A percentile compares a stretch with the other conserved stretches of the same genome.
phyloP scores from a whole-genome alignment of 2,888 invertebrate genomes.

The Rutpela maculata region DNA sequence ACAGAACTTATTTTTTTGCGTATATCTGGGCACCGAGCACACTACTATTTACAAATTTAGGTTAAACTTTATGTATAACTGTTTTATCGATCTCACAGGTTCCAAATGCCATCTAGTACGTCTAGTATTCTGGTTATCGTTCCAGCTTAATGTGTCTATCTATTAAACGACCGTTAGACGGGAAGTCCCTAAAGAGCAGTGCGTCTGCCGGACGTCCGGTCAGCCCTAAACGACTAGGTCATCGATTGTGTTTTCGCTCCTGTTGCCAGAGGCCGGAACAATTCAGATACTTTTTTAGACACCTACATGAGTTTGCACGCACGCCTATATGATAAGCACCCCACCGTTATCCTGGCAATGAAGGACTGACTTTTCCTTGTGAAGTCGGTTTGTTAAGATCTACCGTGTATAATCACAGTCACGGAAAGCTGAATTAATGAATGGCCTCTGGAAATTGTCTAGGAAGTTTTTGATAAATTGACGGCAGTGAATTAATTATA shows the following conservation, averaged over 20 bases:
- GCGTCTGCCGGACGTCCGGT: constrained; percentile 63
- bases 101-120: constrained; percentile 4
- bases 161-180: constrained; percentile 59
- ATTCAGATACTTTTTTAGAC: constrained; percentile 43
- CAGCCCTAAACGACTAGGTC: constrained; percentile 62
- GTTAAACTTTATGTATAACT: neutral
- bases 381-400: constrained; percentile 19
- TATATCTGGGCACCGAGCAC: too few relatives aligned
- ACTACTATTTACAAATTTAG: too few relatives aligned
- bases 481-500: constrained; percentile 4
- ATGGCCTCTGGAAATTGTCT: constrained; percentile 30
- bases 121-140: constrained; percentile 46
- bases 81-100: neutral
- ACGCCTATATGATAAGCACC: constrained; percentile 26
- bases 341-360: neutral
- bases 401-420: constrained; percentile 32
- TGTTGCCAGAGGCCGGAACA: constrained; percentile 44
- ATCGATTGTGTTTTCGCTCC: constrained; percentile 61
- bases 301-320: constrained; percentile 31
- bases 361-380: constrained; percentile 7
- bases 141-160: constrained; percentile 59
- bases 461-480: constrained; percentile 33
- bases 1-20: too few relatives aligned
- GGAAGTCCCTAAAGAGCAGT: constrained; percentile 63
- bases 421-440: constrained; percentile 36